These are phyloP conservation scores for Procambarus clarkii DNA, from an alignment of 1,140 invertebrate species.

Conservation along the genomic window DNA sequence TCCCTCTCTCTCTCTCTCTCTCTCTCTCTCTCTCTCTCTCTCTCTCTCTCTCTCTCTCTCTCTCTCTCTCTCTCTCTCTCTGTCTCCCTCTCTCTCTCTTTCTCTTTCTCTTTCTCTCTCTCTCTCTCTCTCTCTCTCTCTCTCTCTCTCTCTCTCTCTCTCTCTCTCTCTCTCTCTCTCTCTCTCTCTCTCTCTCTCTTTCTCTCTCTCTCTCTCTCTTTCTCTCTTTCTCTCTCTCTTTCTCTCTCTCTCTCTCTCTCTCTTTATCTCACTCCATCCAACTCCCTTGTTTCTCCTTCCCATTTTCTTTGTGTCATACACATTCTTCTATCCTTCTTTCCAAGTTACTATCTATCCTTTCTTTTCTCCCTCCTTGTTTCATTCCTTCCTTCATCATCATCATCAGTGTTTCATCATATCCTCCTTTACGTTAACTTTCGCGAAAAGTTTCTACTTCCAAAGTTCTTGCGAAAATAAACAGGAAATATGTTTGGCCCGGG, in stretches of 20 bases:
- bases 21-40: too few species aligned
- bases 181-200: not conserved
- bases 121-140: not conserved
- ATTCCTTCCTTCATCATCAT: not conserved
- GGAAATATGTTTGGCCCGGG: too few species aligned
- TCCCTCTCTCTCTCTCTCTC: too few species aligned
- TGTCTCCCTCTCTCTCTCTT: not conserved
- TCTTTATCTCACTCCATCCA: too few species aligned
- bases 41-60: too few species aligned
- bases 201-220: not conserved
- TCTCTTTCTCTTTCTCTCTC: not conserved
- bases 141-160: slow-evolving; percentile 2
- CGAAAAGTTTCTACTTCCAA: too few species aligned
- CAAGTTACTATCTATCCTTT: not conserved
- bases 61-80: not conserved
- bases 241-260: not conserved
- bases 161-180: slow-evolving; percentile 2
- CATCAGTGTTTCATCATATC: too few species aligned
- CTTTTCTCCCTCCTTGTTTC: not conserved
- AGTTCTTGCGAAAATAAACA: too few species aligned
- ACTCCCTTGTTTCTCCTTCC: too few species aligned
- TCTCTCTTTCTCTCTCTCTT: not conserved
- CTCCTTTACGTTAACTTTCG: too few species aligned
- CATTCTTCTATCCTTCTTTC: not conserved
- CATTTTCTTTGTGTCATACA: too few species aligned